Conservation (phyloP, 1,140 invertebrate species). For the Micrasema longulum region DNA sequence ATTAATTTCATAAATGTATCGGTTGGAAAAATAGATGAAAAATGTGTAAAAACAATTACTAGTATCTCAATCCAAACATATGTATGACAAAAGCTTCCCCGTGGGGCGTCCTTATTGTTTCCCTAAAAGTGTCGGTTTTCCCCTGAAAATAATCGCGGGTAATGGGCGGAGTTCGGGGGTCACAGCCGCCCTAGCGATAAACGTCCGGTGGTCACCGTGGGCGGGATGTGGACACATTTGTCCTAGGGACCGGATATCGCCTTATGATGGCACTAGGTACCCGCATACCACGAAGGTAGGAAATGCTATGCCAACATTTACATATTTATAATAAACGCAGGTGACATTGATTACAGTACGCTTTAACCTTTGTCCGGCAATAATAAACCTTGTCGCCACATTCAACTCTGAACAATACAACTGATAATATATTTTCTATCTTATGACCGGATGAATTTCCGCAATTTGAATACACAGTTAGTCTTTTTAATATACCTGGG, state of each 20-base stretch:
- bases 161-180: slow-evolving; percentile 52
- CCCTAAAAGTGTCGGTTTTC: slow-evolving; percentile 42
- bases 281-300: slow-evolving; percentile 12
- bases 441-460: too few species aligned
- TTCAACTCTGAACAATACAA: too few species aligned
- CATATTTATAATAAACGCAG: too few species aligned
- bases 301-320: neutral
- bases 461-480: too few species aligned
- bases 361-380: too few species aligned
- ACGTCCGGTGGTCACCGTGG: slow-evolving; percentile 46
- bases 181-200: slow-evolving; percentile 49
- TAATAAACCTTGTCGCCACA: too few species aligned
- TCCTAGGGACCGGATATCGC: slow-evolving; percentile 16
- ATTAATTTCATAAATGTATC: too few species aligned
- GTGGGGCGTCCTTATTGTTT: slow-evolving; percentile 45
- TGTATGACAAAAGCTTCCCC: neutral
- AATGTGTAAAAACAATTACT: slow-evolving; percentile 36
- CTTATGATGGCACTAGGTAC: slow-evolving; percentile 21
- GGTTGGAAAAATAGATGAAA: too few species aligned
- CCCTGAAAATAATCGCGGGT: slow-evolving; percentile 46
- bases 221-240: slow-evolving; percentile 21
- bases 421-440: too few species aligned
- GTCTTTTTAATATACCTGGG: too few species aligned
- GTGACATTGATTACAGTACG: too few species aligned
- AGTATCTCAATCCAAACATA: neutral